Conservation (phyloP, 2,797 vertebrate species). For the Eutrigla gurnardus region DNA sequence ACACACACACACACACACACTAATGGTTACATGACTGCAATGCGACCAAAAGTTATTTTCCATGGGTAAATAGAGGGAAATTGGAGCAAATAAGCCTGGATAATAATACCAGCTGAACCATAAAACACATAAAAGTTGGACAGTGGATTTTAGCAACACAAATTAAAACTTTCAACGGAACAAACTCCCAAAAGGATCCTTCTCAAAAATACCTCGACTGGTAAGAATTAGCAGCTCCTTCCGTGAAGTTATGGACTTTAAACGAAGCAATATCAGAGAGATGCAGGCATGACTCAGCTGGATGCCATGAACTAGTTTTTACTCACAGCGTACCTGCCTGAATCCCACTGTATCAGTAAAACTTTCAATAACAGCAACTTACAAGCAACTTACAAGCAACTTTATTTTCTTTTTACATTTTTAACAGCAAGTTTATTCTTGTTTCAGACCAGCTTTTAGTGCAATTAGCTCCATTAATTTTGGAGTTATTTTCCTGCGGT, state of each 20-base stretch:
- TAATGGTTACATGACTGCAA: background rate
- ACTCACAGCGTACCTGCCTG: background rate
- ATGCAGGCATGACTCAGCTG: background rate
- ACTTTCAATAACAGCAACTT: no score
- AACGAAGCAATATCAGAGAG: background rate
- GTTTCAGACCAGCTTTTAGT: background rate
- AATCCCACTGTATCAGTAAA: background rate
- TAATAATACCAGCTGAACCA: background rate
- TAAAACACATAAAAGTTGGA: no score
- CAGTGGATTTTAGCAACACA: no score
- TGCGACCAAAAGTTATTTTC: background rate
- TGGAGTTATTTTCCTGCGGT: background rate
- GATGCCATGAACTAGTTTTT: background rate
- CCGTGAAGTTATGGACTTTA: background rate
- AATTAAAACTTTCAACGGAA: no score
- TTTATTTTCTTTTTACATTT: background rate
- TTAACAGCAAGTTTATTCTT: background rate
- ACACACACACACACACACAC: constrained; percentile 1
- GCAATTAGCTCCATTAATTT: background rate
- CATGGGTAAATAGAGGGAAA: background rate
- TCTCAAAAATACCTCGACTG: no score
- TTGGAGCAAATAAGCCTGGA: background rate
- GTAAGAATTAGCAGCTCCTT: background rate
- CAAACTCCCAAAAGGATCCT: background rate
- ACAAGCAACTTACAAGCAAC: background rate